Evolutionary conservation across 1,140 invertebrate species (phyloP).

Genomic region (Coptotermes formosanus): DNA sequence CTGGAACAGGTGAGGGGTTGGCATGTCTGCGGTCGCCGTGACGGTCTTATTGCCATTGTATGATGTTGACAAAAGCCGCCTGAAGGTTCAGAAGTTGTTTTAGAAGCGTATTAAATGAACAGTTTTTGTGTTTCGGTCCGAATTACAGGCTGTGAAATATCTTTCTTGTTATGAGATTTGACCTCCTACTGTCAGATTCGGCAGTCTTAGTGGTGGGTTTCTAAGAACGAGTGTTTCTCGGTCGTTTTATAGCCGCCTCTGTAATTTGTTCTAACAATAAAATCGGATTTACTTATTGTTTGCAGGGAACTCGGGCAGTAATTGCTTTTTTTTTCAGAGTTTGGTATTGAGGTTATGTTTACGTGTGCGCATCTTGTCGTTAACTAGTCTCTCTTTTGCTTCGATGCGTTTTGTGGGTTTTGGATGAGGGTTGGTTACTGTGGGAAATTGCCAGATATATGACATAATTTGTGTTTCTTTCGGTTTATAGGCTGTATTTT

Average conservation of each 20-base stretch:
- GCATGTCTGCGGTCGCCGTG: conserved; percentile 3
- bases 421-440: too few relatives aligned
- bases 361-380: too few relatives aligned
- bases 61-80: conserved; percentile 11
- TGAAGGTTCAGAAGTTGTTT: not conserved
- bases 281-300: not conserved
- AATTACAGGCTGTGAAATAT: conserved; percentile 7
- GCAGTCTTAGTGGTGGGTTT: not conserved
- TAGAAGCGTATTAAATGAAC: conserved; percentile 1
- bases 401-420: too few relatives aligned
- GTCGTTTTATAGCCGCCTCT: not conserved
- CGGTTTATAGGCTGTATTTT: too few relatives aligned
- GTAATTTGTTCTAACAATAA: not conserved
- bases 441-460: too few relatives aligned
- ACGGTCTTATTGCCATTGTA: conserved; percentile 16
- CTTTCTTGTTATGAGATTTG: not conserved
- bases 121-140: not conserved
- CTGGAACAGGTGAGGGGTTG: not conserved
- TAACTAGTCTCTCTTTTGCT: too few relatives aligned
- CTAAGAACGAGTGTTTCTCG: not conserved
- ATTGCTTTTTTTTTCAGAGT: too few relatives aligned
- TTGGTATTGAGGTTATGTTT: too few relatives aligned
- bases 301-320: too few relatives aligned
- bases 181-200: not conserved
- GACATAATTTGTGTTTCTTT: too few relatives aligned